Conservation (phyloP, 1,140 invertebrate species). For the Acromyrmex charruanus region DNA sequence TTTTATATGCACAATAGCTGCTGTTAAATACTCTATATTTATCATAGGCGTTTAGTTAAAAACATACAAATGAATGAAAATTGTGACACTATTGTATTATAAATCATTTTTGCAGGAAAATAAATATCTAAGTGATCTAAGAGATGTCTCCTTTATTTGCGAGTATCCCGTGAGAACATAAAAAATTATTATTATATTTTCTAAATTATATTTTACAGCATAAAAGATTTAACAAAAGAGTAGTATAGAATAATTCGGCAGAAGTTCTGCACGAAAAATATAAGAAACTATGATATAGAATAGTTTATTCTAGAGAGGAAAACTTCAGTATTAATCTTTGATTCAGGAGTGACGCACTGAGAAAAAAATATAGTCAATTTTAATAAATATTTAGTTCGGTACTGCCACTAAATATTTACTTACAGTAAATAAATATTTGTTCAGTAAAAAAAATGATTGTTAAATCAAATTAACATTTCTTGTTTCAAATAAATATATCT, state of each 20-base stretch:
- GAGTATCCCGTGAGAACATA: neutral
- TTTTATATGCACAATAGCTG: constrained; percentile 60
- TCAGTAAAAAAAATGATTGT: no score
- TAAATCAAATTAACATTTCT: no score
- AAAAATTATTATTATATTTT: neutral
- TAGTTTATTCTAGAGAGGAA: neutral
- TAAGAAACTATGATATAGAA: neutral
- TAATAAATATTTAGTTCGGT: no score
- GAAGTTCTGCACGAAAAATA: neutral
- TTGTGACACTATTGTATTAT: neutral
- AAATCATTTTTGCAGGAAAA: neutral
- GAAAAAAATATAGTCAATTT: no score
- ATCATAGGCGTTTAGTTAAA: neutral
- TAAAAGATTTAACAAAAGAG: neutral
- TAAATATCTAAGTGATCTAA: neutral
- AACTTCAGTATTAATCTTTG: neutral
- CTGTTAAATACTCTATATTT: neutral
- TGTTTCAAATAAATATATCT: no score
- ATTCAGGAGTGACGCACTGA: neutral
- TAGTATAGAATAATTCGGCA: neutral
- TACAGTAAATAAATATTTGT: no score
- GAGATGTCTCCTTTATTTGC: neutral
- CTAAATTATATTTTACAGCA: neutral
- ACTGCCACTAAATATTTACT: no score
- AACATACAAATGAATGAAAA: neutral